Evolutionary conservation across 1,140 invertebrate genomes (phyloP), one percentile per base, ranked within the genome.

Genomic region (Brachionus koreanus): DNA sequence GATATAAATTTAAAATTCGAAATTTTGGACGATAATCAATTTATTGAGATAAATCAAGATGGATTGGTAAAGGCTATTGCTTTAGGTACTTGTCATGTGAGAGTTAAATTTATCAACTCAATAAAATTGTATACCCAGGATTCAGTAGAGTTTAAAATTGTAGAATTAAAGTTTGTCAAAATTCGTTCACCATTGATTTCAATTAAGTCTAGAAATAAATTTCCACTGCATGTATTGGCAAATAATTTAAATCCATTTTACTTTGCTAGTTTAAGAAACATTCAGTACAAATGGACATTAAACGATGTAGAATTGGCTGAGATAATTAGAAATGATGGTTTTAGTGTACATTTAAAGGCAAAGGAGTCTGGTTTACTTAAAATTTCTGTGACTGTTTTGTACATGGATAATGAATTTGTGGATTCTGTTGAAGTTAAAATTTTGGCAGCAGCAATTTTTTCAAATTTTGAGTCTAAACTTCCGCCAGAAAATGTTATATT

Each of bases 1-100:
- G 69, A 74, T 12, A 74, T 46, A 16, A 46, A 46, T 19, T 46
- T 74, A 1, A 74, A 74, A 74, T 46, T 74, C 37, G 42, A 74
- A 46, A 46, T 74, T 1, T 13, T 39, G 37, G 35, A 69, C 10
- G 33, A 69, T 39, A 19, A 19, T 37, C 12, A 69, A 16, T 43
- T 74, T 74, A 46, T 74, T 23, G 23, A 49, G 12, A 74, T 74
- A 46, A 74, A 43, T 33, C 9, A 74, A 46, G 29, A 10, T 46
- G 69, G 69, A 1, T 16, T 74, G 13, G 42, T 74, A 2, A 29
- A 13, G 12, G 43, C 39, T n/a, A 9, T 12, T 5, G 25, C 39
- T 9, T 16, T 74, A 9, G 69, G 69, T 25, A 25, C 43, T 13
- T 12, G 39, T 10, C 37, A 16, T n/a, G 25, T 74, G 0, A 74